Conservation (phyloP, 2,113 vertebrate genomes). For the Origma solitaria region DNA sequence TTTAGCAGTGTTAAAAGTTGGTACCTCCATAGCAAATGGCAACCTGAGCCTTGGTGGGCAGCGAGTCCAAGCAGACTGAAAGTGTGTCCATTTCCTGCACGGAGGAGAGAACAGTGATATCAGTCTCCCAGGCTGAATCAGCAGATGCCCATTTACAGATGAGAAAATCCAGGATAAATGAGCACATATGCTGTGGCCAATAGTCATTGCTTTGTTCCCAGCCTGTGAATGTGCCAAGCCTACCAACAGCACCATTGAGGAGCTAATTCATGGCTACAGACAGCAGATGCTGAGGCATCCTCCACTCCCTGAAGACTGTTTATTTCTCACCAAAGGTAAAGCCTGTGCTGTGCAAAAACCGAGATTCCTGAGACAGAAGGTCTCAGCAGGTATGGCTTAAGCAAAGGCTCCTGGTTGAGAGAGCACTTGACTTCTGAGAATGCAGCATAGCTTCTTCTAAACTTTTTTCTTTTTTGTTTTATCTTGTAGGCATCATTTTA, state of each 20-base stretch:
- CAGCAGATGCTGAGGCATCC: background rate
- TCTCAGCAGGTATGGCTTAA: background rate
- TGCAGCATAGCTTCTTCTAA: fast-evolving
- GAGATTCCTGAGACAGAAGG: background rate
- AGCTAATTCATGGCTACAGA: background rate
- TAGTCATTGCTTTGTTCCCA: background rate
- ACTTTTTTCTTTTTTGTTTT: background rate
- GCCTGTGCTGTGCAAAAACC: background rate
- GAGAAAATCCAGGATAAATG: conserved; percentile 1
- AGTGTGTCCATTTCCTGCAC: background rate
- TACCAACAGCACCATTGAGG: background rate
- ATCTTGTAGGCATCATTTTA: background rate
- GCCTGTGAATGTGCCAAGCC: background rate
- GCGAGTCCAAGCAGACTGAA: background rate
- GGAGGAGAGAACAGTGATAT: background rate
- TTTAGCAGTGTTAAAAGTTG: background rate
- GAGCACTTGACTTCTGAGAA: background rate
- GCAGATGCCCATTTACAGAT: background rate
- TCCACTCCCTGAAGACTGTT: background rate
- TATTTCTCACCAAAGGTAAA: background rate
- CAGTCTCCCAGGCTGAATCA: background rate
- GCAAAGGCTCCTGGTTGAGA: background rate
- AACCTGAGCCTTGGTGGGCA: background rate
- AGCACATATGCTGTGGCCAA: background rate
- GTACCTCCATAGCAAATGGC: background rate